Conservation (phyloP, 1,140 invertebrate genomes). For the Drosophila bipectinata region DNA sequence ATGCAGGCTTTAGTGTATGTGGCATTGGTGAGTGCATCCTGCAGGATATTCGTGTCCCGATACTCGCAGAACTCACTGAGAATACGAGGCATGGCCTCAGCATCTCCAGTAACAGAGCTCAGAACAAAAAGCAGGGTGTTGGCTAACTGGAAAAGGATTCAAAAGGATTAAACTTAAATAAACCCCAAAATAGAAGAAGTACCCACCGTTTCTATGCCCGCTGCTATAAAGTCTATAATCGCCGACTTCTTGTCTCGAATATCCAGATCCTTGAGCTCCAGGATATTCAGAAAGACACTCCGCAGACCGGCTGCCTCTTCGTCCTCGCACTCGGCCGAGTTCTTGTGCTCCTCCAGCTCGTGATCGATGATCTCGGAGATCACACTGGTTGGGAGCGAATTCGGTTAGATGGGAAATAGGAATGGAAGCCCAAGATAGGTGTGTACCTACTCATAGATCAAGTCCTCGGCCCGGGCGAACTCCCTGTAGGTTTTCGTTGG, state of each 20-base stretch:
- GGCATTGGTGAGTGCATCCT: slow-evolving; percentile 87
- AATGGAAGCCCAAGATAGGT: slow-evolving; percentile 10
- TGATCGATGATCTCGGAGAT: slow-evolving; percentile 91
- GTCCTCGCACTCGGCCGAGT: slow-evolving; percentile 81
- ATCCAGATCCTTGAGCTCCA: slow-evolving; percentile 89
- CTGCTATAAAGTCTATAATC: slow-evolving; percentile 93
- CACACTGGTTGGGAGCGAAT: slow-evolving; percentile 85
- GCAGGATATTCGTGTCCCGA: slow-evolving; percentile 85
- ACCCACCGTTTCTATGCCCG: slow-evolving; percentile 92
- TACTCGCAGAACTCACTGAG: slow-evolving; percentile 89
- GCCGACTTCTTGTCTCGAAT: slow-evolving; percentile 92
- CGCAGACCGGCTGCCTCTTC: slow-evolving; percentile 85
- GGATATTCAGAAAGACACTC: slow-evolving; percentile 90
- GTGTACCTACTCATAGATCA: slow-evolving; percentile 88
- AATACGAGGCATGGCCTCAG: slow-evolving; percentile 89
- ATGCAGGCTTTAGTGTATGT: slow-evolving; percentile 93
- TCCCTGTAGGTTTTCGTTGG: slow-evolving; percentile 89
- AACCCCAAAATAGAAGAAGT: neutral
- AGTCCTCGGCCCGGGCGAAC: slow-evolving; percentile 90
- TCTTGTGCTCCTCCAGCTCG: slow-evolving; percentile 79
- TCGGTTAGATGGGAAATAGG: slow-evolving; percentile 26
- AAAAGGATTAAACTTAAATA: neutral
- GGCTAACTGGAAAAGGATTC: slow-evolving; percentile 87
- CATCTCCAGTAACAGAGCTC: slow-evolving; percentile 89
- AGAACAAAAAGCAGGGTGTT: slow-evolving; percentile 92